Percentiles rank a stretch among this genome's conserved stretches.
Conservation (phyloP, 2,113 vertebrate species). For the Leucosticte australis region DNA sequence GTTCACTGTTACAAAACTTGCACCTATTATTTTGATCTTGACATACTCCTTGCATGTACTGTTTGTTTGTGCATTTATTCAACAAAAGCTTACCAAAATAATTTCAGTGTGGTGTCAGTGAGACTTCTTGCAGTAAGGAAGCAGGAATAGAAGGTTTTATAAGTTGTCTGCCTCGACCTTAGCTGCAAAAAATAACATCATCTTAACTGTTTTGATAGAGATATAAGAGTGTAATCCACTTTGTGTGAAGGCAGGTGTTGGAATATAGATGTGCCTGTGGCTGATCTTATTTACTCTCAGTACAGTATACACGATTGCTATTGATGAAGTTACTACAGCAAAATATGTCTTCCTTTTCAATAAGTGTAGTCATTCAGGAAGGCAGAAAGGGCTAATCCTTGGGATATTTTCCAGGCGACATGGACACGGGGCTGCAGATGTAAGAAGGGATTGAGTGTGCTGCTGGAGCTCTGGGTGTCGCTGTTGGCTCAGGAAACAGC, state of each 20-base stretch:
- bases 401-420: background rate
- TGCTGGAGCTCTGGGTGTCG: constrained; percentile 57
- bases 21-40: background rate
- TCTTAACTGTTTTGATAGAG: background rate
- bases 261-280: background rate
- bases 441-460: background rate
- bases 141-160: background rate
- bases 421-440: rapidly evolving
- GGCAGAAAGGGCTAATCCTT: background rate
- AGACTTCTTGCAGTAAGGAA: background rate
- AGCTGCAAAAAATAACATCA: background rate
- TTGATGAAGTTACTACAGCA: background rate
- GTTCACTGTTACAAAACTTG: background rate
- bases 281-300: background rate
- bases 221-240: background rate
- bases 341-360: background rate
- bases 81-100: background rate
- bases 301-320: background rate
- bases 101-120: background rate
- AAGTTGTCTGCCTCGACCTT: background rate
- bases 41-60: background rate
- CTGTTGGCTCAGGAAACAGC: constrained; percentile 43
- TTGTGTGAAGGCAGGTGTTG: background rate
- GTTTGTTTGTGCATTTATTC: background rate
- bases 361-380: background rate